Evolutionary conservation across 1,140 invertebrate species (phyloP).

Genomic region (Drosophila parabipectinata): DNA sequence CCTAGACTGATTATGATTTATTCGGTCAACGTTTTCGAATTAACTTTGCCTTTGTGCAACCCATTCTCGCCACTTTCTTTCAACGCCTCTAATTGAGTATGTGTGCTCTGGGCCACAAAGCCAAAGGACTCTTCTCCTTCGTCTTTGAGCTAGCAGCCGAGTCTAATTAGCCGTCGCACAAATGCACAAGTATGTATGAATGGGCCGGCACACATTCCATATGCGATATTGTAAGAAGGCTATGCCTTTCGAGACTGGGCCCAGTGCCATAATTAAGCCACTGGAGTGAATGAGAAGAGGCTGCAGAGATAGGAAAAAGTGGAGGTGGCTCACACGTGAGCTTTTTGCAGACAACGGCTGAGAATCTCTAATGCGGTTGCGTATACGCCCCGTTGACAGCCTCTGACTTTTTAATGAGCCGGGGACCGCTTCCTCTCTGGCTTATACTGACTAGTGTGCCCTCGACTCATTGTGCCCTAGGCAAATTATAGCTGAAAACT

Average conservation of each 20-base stretch:
- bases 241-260: constrained; percentile 18
- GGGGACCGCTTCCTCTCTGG: background rate
- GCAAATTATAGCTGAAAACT: constrained; percentile 65
- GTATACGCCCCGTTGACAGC: constrained; percentile 66
- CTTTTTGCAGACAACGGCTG: constrained; percentile 1
- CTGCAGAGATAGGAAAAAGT: background rate
- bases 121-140: constrained; percentile 28
- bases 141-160: constrained; percentile 63
- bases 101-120: constrained; percentile 34
- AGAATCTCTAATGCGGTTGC: constrained; percentile 42
- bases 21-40: constrained; percentile 16
- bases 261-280: constrained; percentile 47
- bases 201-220: background rate
- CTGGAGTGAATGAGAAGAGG: constrained; percentile 16
- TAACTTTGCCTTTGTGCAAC: background rate
- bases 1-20: constrained; percentile 1
- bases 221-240: constrained; percentile 1
- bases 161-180: constrained; percentile 71
- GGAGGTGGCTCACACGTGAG: constrained; percentile 28
- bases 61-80: constrained; percentile 4
- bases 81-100: constrained; percentile 51
- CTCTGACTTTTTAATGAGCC: constrained; percentile 74
- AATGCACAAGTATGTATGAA: constrained; percentile 24
- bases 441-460: background rate
- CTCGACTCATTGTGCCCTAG: constrained; percentile 32